Evolutionary conservation across 2,888 invertebrate genomes (phyloP), one percentile per base, ranked within the genome.

Genomic region (Panopea generosa): DNA sequence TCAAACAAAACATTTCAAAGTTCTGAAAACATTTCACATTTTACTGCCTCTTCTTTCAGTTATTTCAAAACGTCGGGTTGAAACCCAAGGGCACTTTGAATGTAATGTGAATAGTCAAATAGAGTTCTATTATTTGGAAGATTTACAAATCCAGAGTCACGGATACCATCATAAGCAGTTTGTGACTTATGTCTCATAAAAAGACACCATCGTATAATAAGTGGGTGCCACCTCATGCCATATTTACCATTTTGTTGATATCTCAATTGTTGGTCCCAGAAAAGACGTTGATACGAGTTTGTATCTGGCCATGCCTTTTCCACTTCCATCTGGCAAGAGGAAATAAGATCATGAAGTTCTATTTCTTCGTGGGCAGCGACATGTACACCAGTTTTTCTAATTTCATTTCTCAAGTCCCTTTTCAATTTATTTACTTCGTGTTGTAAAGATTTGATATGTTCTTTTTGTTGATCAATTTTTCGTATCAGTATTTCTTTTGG

Each of bases 21-120:
- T 33, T 55, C 49, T 29, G 56, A 20, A 20, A 66, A 50, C 69
- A 65, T 60, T 3, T 47, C 61, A 7, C 20, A 6, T 49, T 70
- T 71, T 38, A 56, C 45, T 26, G 73, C 67, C 43, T 81, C 74
- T 11, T 24, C 40, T 26, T 68, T 27, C n/a, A 77, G 27, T n/a
- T 67, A 18, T 40, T 74, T 52, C 3, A 70, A 33, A 0, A 72
- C 57, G 62, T 77, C 77, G 14, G 26, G 22, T 1, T 70, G 40
- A 20, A 69, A 63, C 1, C 69, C 75, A 2, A 69, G 38, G 1
- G 52, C 65, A 55, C 71, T 75, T 29, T 50, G 69, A 14, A 69
- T 60, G 22, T 60, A 74, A 45, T 81, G 77, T 0, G 66, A 61
- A 20, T 77, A 81, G 38, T 77, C 81, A 62, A 68, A 81, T 7